Evolutionary conservation across 2,113 vertebrate species (phyloP), one percentile per base, ranked within the genome.

Genomic region (Thalassarche chlororhynchos): DNA sequence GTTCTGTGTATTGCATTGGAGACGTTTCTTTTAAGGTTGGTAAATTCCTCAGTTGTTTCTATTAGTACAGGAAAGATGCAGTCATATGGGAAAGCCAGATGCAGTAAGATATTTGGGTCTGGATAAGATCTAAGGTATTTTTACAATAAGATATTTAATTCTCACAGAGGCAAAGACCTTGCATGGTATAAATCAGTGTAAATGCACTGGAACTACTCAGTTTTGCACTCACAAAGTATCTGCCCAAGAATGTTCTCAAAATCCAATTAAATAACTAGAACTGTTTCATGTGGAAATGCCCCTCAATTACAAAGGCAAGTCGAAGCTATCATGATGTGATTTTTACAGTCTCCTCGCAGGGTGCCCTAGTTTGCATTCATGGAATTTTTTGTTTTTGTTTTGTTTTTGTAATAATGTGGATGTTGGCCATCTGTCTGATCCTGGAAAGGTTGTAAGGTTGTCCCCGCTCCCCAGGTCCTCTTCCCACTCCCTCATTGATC

Each of bases 251-350:
- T 97, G 95, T 87, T 94, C 94, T 91, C 91, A 91, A 95, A 94
- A 96, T 96, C 96, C 91, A 95, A 84, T 95, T 93, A 97, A 96
- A 93, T 88, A 96, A 93, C 93, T 89, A 75, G 76, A 94, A 89
- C 87, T 89, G 96, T 96, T 96, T 97, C 96, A 97, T 96, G 94
- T 97, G 93, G 95, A 96, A 97, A 97, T 96, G 84, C 96, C 91
- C 87, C 93, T 96, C 87, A 94, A 96, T 96, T 97, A 96, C 94
- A 97, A 96, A 96, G 76, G 94, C 89, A 87, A 95, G 90, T 66
- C 94, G 77, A 88, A 95, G 94, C 84, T 88, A 97, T 94, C 97
- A 64, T 90, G 93, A 96, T 97, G 95, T 96, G 97, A 97, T 96
- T 97, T 97, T 97, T 97, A 96, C 91, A 95, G 94, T 95, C 91